phyloP scores from a whole-genome alignment of 2,113 vertebrate species.

The Natator depressus region DNA sequence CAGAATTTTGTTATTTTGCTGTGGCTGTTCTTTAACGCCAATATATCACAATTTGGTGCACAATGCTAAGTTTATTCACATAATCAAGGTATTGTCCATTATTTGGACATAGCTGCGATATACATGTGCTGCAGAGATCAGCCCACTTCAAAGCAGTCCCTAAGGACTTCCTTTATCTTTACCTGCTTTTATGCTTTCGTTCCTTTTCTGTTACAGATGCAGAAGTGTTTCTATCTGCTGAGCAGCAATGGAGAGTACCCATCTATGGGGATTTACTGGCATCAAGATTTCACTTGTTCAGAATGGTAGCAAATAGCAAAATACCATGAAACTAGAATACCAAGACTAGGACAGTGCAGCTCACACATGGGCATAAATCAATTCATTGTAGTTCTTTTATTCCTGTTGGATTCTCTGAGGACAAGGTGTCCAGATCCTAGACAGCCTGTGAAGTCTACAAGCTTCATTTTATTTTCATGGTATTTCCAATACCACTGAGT shows the following conservation, averaged over 20 bases:
- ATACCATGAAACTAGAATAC: accelerated
- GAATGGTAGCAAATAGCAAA: background rate
- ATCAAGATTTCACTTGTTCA: background rate
- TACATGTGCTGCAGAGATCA: background rate
- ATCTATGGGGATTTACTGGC: background rate
- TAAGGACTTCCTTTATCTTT: accelerated
- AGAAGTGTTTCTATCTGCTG: background rate
- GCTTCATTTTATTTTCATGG: background rate
- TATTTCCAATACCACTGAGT: background rate
- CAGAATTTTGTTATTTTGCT: background rate
- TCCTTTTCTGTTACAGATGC: background rate
- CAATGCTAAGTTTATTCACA: background rate
- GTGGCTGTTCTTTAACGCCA: background rate
- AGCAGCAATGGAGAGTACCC: background rate
- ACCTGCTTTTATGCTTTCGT: background rate
- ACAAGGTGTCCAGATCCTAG: background rate
- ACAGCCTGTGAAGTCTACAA: background rate
- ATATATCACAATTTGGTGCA: background rate
- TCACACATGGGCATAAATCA: background rate
- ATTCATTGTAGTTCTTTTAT: accelerated
- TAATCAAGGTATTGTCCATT: slow-evolving; percentile 28
- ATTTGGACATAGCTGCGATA: background rate
- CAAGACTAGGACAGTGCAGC: background rate
- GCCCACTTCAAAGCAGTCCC: background rate
- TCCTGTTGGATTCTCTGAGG: background rate